These are phyloP conservation scores for Quadroppia sp. DNA, from an alignment of 2,888 invertebrate species.

Conservation along the genomic window DNA sequence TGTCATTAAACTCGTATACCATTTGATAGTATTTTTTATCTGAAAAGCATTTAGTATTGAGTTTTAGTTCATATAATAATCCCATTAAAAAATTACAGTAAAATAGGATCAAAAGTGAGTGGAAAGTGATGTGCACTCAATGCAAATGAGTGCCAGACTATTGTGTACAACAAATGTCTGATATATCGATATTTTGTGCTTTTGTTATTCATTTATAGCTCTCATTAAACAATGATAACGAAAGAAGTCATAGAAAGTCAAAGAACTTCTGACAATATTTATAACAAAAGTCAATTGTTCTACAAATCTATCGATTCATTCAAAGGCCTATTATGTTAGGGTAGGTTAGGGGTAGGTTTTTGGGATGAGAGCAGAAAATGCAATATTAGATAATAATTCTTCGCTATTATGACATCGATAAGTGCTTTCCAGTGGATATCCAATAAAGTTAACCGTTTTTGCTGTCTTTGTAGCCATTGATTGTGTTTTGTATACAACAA, in stretches of 20 bases:
- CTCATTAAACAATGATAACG: conserved; percentile 38
- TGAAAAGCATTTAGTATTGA: conserved; percentile 12
- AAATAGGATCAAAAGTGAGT: conserved; percentile 2
- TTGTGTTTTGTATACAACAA: not conserved
- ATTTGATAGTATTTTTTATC: conserved; percentile 16
- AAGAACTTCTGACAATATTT: conserved; percentile 21
- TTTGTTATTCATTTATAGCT: conserved; percentile 14
- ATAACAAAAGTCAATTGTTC: conserved; percentile 27
- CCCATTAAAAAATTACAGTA: conserved; percentile 23
- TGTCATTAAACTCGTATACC: conserved; percentile 9
- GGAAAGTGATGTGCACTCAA: conserved; percentile 16
- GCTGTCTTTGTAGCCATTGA: not conserved
- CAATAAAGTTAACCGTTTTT: conserved; percentile 35
- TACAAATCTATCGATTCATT: conserved; percentile 29
- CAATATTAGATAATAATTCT: conserved; percentile 36
- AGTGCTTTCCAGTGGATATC: conserved; percentile 36
- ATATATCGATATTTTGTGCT: conserved; percentile 17
- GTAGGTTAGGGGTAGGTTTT: not conserved
- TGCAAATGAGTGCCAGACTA: conserved; percentile 11
- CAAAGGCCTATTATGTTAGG: conserved; percentile 5
- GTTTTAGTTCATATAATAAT: conserved; percentile 24
- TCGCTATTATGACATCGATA: conserved; percentile 36
- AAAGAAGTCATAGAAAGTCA: not conserved
- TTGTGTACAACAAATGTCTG: not conserved
- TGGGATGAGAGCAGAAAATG: not conserved